These are phyloP conservation scores for Tachysurus vachellii DNA, from an alignment of 2,113 vertebrate genomes.

Conservation along the genomic window DNA sequence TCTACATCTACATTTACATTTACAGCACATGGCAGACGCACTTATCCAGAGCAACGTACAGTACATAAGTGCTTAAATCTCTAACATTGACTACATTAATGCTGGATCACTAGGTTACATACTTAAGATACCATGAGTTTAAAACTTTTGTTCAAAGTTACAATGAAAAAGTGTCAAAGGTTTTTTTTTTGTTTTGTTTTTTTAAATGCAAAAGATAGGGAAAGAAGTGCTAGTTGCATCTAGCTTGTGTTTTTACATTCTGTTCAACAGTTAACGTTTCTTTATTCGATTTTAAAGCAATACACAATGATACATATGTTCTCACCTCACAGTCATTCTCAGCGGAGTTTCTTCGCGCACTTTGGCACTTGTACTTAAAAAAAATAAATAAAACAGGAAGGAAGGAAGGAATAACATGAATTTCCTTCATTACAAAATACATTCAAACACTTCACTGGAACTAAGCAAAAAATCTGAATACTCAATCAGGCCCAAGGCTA, in stretches of 20 bases:
- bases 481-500: background rate
- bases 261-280: background rate
- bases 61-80: too few species aligned
- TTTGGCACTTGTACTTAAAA: slow-evolving; percentile 77
- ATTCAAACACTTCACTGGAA: background rate
- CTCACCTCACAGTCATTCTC: slow-evolving; percentile 88
- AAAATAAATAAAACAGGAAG: background rate
- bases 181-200: too few species aligned
- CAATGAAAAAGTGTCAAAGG: too few species aligned
- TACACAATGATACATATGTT: background rate
- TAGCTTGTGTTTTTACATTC: too few species aligned
- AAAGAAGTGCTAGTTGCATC: too few species aligned
- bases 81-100: too few species aligned
- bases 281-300: background rate
- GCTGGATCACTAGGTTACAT: too few species aligned
- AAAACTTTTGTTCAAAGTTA: too few species aligned
- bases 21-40: too few species aligned
- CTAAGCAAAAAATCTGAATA: background rate
- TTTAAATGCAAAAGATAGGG: too few species aligned
- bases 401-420: background rate
- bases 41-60: too few species aligned
- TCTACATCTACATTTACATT: background rate
- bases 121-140: too few species aligned
- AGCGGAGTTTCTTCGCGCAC: slow-evolving; percentile 83
- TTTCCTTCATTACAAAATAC: background rate